Evolutionary conservation across 2,888 invertebrate genomes (phyloP).

Genomic region (Calephelis perditalis): DNA sequence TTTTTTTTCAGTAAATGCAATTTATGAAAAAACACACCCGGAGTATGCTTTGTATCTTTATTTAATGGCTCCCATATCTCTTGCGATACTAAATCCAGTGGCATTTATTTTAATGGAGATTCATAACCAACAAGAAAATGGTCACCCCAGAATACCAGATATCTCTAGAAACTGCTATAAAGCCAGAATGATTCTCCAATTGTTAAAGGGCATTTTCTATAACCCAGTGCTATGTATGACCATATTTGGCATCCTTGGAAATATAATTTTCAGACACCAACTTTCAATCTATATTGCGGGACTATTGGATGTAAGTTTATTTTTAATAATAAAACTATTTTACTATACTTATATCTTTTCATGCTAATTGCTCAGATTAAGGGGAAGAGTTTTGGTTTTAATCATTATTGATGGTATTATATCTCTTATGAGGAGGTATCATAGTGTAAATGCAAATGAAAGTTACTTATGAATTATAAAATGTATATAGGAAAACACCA

Average conservation of each 20-base stretch:
- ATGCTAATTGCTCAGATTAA: too few relatives aligned
- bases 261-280: conserved; percentile 87
- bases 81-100: conserved; percentile 94
- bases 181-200: conserved; percentile 61
- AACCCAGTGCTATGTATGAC: conserved; percentile 97
- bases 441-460: too few relatives aligned
- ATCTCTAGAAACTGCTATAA: conserved; percentile 29
- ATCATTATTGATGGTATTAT: too few relatives aligned
- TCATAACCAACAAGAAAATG: conserved; percentile 71
- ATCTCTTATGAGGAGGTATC: too few relatives aligned
- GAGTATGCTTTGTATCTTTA: conserved; percentile 95
- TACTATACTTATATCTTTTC: background rate
- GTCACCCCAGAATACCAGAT: conserved; percentile 16
- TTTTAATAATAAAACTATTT: background rate
- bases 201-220: conserved; percentile 84
- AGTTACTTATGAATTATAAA: too few relatives aligned
- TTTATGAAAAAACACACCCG: conserved; percentile 91
- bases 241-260: conserved; percentile 91
- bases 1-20: conserved; percentile 83
- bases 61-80: conserved; percentile 94
- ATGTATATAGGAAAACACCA: too few relatives aligned
- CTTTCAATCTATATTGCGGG: conserved; percentile 86
- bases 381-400: too few relatives aligned
- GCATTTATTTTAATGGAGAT: conserved; percentile 94
- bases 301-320: conserved; percentile 82